A percentile compares a stretch with the other conserved stretches of the same genome.
phyloP scores from a whole-genome alignment of 2,113 vertebrate genomes.

The Microtus ochrogaster region DNA sequence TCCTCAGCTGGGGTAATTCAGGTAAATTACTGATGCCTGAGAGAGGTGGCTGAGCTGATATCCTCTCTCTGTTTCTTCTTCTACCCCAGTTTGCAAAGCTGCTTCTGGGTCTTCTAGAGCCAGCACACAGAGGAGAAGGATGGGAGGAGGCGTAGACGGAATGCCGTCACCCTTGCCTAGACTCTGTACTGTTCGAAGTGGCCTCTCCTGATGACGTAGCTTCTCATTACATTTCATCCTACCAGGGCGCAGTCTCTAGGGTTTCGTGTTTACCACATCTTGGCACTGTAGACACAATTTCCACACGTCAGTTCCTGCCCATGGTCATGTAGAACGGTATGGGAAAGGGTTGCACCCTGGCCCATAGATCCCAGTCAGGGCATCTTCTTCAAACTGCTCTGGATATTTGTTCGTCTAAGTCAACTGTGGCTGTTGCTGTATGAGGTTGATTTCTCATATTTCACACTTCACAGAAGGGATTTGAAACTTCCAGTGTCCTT shows the following conservation, averaged over 20 bases:
- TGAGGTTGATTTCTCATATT: background rate
- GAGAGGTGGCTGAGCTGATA: background rate
- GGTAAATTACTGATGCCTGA: background rate
- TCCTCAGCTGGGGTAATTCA: background rate
- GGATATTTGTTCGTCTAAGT: background rate
- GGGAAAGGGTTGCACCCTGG: background rate
- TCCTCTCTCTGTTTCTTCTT: conserved; percentile 21
- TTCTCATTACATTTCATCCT: background rate
- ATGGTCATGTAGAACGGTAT: background rate
- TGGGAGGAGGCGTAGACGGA: background rate
- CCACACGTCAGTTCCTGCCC: background rate
- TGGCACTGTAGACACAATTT: background rate
- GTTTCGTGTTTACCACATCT: background rate
- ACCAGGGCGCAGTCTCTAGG: background rate
- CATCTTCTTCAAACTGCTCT: background rate
- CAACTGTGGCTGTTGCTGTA: background rate
- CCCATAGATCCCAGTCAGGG: background rate
- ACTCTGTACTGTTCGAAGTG: background rate
- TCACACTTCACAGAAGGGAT: background rate
- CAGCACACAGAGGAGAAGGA: background rate
- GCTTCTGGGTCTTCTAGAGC: conserved; percentile 16
- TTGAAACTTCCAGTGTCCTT: background rate
- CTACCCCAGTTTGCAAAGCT: background rate
- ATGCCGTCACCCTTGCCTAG: background rate
- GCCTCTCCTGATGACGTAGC: background rate